Percentiles rank a stretch among this genome's conserved stretches.
Conservation (phyloP, 2,113 vertebrate genomes). For the Microtus montanus region DNA sequence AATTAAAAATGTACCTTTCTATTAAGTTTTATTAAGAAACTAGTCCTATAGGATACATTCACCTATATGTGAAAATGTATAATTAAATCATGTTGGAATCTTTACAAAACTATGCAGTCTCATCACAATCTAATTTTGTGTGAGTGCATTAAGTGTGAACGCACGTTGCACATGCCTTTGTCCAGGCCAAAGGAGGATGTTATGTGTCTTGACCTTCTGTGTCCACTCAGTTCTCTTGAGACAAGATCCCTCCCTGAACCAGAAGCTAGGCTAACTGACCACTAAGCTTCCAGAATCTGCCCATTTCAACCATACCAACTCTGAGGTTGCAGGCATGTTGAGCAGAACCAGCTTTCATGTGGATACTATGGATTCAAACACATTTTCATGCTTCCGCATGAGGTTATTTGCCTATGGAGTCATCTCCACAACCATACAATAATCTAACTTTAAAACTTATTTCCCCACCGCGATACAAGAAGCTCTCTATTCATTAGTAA, state of each 20-base stretch:
- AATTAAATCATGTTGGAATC: neutral
- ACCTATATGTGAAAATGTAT: neutral
- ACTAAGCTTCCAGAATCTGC: neutral
- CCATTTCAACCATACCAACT: neutral
- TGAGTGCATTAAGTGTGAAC: neutral
- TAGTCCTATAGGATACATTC: neutral
- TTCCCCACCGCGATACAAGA: neutral
- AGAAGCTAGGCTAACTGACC: neutral
- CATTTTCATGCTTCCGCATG: neutral
- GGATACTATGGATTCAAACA: neutral
- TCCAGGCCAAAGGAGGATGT: neutral
- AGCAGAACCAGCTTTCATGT: neutral
- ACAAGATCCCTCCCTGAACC: neutral
- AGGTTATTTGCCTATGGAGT: no score
- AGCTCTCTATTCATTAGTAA: neutral
- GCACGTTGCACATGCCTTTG: no score
- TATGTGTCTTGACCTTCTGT: neutral
- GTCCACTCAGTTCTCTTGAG: neutral
- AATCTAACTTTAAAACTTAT: neutral
- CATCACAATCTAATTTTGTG: conserved; percentile 8
- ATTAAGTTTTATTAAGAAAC: neutral
- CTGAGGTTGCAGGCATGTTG: neutral
- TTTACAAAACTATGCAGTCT: neutral
- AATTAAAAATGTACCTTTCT: neutral
- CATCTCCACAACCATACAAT: neutral